Base-by-base conservation (phyloP, 64 coral and sea anemone genomes). In the Acropora yongei region DNA sequence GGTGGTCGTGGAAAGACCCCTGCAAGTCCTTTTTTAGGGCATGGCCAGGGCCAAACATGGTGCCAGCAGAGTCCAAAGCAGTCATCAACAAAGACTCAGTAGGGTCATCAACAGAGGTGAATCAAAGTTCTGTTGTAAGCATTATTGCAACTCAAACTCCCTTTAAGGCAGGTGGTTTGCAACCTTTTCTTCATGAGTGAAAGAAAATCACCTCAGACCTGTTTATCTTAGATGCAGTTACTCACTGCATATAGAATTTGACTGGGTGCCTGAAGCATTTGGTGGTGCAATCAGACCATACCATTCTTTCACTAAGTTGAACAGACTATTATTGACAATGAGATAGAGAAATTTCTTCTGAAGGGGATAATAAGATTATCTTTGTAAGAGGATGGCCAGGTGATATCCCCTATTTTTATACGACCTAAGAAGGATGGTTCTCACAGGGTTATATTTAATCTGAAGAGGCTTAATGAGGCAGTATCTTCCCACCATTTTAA, bases 401-500 rank as follows among this genome's bases (percentile, higher is more conserved):
- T 61, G 57, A 13, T 91, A 17, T 95, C 94, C 40, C 77, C 77
- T 63, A 91, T 91, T 78, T 95, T 91, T 57, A 83, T 76, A 73
- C 75, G 75, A 41, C 89, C 94, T n/a, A 91, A 91, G 74, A 95
- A 91, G 88, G 94, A 91, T 82, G 83, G 93, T 1, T 84, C 89
- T 73, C 63, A 73, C 73, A 65, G 84, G 45, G 84, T 91, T 47
- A 91, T 88, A 49, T 91, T 95, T 76, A 95, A 91, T 12, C 45
- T 91, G 17, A 95, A 88, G 40, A 71, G 16, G 18, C 53, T 95
- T 11, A 91, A 88, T 91, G 71, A 94, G 72, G 65, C 72, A 67
- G 61, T 89, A 41, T 72, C 94, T 61, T 96, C 89, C 17, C 90
- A 96, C 72, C 30, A 30, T 30, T 30, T 30, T 30, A 30, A 30